Evolutionary conservation across 2,113 vertebrate genomes (phyloP), one percentile per base, ranked within the genome.

Genomic region (Sapajus apella): DNA sequence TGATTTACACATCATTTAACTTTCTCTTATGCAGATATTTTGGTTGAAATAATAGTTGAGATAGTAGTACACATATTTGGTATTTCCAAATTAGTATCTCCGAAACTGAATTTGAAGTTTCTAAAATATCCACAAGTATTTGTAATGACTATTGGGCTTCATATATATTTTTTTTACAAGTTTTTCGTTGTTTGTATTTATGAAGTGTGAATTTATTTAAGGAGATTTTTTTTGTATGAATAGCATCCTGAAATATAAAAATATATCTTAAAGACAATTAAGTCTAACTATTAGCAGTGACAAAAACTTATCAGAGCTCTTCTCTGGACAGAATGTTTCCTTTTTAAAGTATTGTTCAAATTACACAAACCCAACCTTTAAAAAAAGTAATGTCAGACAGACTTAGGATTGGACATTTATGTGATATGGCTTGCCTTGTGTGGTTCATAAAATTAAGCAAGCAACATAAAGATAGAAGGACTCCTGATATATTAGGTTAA

Each of bases 381-480:
- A 86, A 45, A 66, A 55, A 7, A 56, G 64, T 87, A 52, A 70
- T 83, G 21, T 50, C 40, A 40, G 11, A 40, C 35, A 93, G 79
- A 90, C n/a, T 92, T 92, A 75, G 25, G 37, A 17, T 76, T 52
- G 43, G 56, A 80, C 75, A 68, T 90, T 92, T 90, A 58, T 87
- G 76, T 77, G 45, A 35, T 55, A 58, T 52, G 30, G 55, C n/a
- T 13, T 45, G 14, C 37, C 30, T 93, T 79, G 47, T 73, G 37
- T 13, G 7, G 83, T 87, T 90, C 11, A 73, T 90, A 82, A 86
- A 81, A 96, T 92, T 86, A 75, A 96, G 55, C 45, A 45, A 73
- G 86, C 27, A 35, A 16, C 30, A 17, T 80, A 52, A 93, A 75
- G 66, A 88, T 70, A 45, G 85, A 87, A 95, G 72, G 68, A 66